Conservation (phyloP, 2,888 invertebrate species). For the Listrodromus nycthemerus region DNA sequence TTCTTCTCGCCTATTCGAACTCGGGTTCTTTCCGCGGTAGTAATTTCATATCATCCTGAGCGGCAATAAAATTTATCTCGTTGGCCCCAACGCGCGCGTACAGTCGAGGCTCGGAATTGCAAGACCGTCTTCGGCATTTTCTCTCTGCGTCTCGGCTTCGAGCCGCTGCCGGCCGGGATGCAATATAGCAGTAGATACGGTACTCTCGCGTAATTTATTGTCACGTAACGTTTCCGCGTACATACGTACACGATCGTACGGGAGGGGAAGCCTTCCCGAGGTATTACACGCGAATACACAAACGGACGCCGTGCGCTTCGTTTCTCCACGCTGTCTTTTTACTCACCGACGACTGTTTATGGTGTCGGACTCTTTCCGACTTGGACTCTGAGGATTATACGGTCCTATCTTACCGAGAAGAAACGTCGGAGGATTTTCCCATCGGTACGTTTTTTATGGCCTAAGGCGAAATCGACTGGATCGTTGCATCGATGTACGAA, state of each 20-base stretch:
- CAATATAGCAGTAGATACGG: slow-evolving; percentile 14
- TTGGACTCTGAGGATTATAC: slow-evolving; percentile 3
- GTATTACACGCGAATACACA: slow-evolving; percentile 12
- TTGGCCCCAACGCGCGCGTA: not conserved
- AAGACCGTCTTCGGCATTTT: slow-evolving; percentile 21
- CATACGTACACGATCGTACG: slow-evolving; percentile 49
- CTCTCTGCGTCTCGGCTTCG: not conserved
- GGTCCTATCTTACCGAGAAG: slow-evolving; percentile 23
- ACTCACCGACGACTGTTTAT: slow-evolving; percentile 52
- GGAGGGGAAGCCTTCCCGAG: slow-evolving; percentile 27
- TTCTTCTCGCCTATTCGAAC: not conserved
- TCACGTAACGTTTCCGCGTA: slow-evolving; percentile 59
- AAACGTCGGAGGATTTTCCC: slow-evolving; percentile 50
- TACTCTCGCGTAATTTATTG: slow-evolving; percentile 53
- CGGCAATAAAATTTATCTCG: slow-evolving; percentile 1
- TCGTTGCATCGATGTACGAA: not conserved
- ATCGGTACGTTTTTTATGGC: slow-evolving; percentile 46
- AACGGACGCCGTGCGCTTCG: slow-evolving; percentile 10
- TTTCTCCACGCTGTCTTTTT: slow-evolving; percentile 24
- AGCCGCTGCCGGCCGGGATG: not conserved
- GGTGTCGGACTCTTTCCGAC: slow-evolving; percentile 47
- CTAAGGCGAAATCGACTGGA: not conserved
- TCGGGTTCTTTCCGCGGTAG: not conserved
- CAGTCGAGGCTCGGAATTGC: slow-evolving; percentile 19
- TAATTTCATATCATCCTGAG: not conserved